Base-by-base conservation (phyloP, 2,113 vertebrate species). In the Chloebia gouldiae region DNA sequence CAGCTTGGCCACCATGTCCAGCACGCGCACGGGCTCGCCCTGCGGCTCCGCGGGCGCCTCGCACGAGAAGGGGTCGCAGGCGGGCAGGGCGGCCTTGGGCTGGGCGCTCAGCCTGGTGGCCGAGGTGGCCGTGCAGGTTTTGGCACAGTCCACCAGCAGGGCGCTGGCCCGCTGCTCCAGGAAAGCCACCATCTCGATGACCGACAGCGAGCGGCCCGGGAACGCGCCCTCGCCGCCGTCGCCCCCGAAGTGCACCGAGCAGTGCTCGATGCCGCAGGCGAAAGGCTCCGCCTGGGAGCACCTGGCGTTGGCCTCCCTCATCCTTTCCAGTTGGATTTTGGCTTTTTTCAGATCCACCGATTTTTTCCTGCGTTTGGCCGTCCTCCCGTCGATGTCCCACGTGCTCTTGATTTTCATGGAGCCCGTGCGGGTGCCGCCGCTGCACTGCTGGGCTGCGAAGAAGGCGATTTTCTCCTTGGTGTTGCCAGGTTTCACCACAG, bases 391-490 rank as follows among this genome's bases (percentile, higher is more conserved):
- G 12, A 98, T 98, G 73, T 99, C 98, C 98, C 98, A 99, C 54
- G 97, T 98, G 96, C 98, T 98, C 93, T 99, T 99, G 27, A 98
- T 98, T 93, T 99, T 99, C 98, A 99, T 97, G 37, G 98, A 98
- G 82, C 97, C 97, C 4, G 90, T 60, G 31, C 98, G 95, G 77
- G n/a, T 82, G 51, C 1, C 91, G 65, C 96, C 77, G 47, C 96
- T 86, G 65, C 97, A 98, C 56, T 98, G 98, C 95, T 98, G 98
- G 59, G 98, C 98, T 2, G 99, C 98, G 14, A 99, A 99, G 96
- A 99, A 99, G 4, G 99, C 99, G 7, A 99, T 99, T 95, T 99
- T 99, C 97, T 99, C 99, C 77, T 99, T 99, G 2, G 99, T 99
- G 35, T 99, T 99, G 60, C 99, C 99, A 0, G 99, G 99, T 88